Base-by-base conservation (phyloP, 1,140 invertebrate species). In the Cryptotermes secundus region DNA sequence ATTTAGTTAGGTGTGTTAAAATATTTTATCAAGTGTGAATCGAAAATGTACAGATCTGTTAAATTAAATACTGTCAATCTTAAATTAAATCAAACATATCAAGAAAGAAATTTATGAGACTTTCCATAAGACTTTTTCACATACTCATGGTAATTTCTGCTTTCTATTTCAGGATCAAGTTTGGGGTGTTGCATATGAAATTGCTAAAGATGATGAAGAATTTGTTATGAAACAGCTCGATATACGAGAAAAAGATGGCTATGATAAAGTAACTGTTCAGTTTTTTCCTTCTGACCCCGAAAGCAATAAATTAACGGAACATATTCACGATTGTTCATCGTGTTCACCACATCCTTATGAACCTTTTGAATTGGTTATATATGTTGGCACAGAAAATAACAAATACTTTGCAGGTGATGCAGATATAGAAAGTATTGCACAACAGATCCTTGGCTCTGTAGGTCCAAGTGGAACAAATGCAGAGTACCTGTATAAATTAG, bases 131-230 rank as follows among this genome's bases (percentile, higher is more conserved):
- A 7, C 1, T 49, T 22, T 19, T 49, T 49, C 45, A 49, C 3
- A 19, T 49, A 49, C 45, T 49, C 3, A 31, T 31, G 7, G 26
- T 4, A 72, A n/a, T n/a, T 59, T 22, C 36, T 53, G 19, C 79
- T 83, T 19, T 49, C 14, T 84, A 84, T 88, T 89, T 80, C 86
- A 93, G 92, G 93, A 92, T 79, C 87, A 90, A 87, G 97, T 99
- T 0, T 99, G 96, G 94, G 98, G 97, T 65, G 91, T 98, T 26
- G 97, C 97, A 1, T 99, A 98, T 89, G 94, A 96, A 90, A 97
- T 99, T 87, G 91, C 92, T 3, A 87, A 90, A 0, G 88, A 93
- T 49, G 92, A 98, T 85, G 92, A 93, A 86, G 92, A 94, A 19
- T 87, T 91, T 86, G 97, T 98, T 0, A 91, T 94, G 9, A 91